Base-by-base conservation (phyloP, 1,140 invertebrate genomes). In the Medauroidea extradentata region DNA sequence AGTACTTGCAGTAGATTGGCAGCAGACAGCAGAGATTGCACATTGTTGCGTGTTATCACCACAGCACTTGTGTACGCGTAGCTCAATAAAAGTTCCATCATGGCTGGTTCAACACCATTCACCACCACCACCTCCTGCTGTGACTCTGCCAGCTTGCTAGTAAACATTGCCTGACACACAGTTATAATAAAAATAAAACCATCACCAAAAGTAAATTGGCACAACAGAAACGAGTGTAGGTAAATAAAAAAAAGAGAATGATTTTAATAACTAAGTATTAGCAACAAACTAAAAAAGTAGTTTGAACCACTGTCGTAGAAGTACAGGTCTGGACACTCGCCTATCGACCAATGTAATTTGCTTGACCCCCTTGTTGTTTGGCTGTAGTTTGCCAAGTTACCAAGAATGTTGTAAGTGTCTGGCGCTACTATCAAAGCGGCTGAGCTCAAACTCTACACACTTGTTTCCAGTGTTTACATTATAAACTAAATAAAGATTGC, bases 41-140 rank as follows among this genome's bases (percentile, higher is more conserved):
- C 82, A 68, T 82, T 83, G 24, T 68, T 71, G 57, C 79, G 74
- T 25, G 76, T 81, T 24, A 84, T 78, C 18, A 63, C 70, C 16
- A 83, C 73, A 43, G 75, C 66, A 43, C 79, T 76, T 5, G 80
- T 81, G 65, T 84, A 84, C 5, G 81, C 79, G 68, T 81, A 84
- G 57, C 83, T 78, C 8, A 84, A 62, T 0, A 83, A 72, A 3
- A 79, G 65, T 25, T 70, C 65, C 48, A 83, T 63, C 69, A 78
- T 81, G 1, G 71, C 62, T 7, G 74, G 67, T 49, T 82, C 80
- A n/a, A 84, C 73, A 43, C 79, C 80, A 63, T 79, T 78, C 4
- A 83, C 63, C 34, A 71, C 71, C 24, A 84, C 76, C 58, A 74
- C 71, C 14, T 75, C 64, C 60, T 80, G 75, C 8, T 73, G 66